Percentiles rank a stretch among this genome's conserved stretches.
Conservation (phyloP, 2,888 invertebrate species). For the Caenorhabditis parvicauda region DNA sequence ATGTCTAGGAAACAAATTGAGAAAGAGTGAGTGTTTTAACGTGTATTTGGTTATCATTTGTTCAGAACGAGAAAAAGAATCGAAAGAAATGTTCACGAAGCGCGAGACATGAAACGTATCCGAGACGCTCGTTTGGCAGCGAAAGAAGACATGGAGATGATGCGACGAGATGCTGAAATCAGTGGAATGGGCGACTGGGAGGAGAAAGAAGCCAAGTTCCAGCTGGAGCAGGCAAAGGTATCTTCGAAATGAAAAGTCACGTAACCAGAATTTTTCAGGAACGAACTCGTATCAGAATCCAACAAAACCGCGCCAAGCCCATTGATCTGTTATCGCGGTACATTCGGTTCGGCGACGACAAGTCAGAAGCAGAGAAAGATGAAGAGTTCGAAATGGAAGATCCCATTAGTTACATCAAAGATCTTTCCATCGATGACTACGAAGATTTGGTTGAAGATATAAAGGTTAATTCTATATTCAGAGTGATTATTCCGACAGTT, state of each 20-base stretch:
- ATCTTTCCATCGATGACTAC: slow-evolving; percentile 83
- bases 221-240: slow-evolving; percentile 89
- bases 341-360: slow-evolving; percentile 35
- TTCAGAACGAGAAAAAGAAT: slow-evolving; percentile 45
- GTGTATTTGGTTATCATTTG: background rate
- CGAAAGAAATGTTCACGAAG: slow-evolving; percentile 70
- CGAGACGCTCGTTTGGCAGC: slow-evolving; percentile 65
- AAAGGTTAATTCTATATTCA: slow-evolving; percentile 67
- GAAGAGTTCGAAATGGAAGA: slow-evolving; percentile 96
- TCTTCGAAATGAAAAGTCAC: background rate
- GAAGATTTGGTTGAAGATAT: slow-evolving; percentile 96
- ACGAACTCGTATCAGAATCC: slow-evolving; percentile 81
- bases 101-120: slow-evolving; percentile 92
- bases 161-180: slow-evolving; percentile 83
- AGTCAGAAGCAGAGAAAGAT: slow-evolving; percentile 73
- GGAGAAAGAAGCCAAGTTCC: slow-evolving; percentile 93
- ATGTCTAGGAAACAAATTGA: slow-evolving; percentile 46
- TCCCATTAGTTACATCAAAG: slow-evolving; percentile 87
- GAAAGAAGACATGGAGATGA: slow-evolving; percentile 65
- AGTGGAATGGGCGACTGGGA: slow-evolving; percentile 90
- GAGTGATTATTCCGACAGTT: background rate
- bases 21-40: slow-evolving; percentile 30
- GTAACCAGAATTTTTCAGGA: background rate
- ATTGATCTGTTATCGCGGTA: slow-evolving; percentile 90
- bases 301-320: slow-evolving; percentile 93